phyloP scores from a whole-genome alignment of 2,888 invertebrate genomes.

The Ethmia dodecea region DNA sequence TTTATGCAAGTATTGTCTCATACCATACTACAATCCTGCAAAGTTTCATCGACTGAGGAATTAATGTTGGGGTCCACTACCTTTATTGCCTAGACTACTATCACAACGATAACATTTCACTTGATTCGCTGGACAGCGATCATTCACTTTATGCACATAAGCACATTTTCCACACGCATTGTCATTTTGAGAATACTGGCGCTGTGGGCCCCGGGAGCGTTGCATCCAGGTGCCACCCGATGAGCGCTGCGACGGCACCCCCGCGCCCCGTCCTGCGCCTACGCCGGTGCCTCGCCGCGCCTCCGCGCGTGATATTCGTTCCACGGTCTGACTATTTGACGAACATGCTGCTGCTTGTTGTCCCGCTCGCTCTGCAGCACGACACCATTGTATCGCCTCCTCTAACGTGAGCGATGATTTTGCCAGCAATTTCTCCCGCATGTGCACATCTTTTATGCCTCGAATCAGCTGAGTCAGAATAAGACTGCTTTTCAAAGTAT shows the following conservation, averaged over 20 bases:
- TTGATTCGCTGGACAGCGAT: not conserved
- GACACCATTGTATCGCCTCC: slow-evolving; percentile 11
- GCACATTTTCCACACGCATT: slow-evolving; percentile 1
- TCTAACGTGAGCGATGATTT: slow-evolving; percentile 5
- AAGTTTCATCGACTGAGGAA: too few relatives aligned
- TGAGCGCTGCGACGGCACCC: not conserved
- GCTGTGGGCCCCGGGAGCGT: too few relatives aligned
- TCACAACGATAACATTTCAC: slow-evolving; percentile 5
- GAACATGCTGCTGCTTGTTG: slow-evolving; percentile 8
- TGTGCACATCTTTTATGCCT: slow-evolving; percentile 15
- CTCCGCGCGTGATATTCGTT: not conserved
- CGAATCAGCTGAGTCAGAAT: slow-evolving; percentile 19
- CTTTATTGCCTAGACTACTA: too few relatives aligned
- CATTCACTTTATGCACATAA: not conserved
- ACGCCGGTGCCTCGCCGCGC: not conserved
- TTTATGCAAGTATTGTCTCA: too few relatives aligned
- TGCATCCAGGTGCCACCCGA: not conserved
- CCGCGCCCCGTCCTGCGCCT: not conserved
- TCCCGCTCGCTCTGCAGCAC: slow-evolving; percentile 9
- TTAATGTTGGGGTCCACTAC: too few relatives aligned
- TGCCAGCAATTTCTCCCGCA: slow-evolving; percentile 7
- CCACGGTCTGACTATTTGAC: too few relatives aligned
- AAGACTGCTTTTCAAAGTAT: slow-evolving; percentile 13
- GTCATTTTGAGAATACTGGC: too few relatives aligned
- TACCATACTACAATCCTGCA: too few relatives aligned